Conservation (phyloP, 2,113 vertebrate genomes). For the Apus apus region DNA sequence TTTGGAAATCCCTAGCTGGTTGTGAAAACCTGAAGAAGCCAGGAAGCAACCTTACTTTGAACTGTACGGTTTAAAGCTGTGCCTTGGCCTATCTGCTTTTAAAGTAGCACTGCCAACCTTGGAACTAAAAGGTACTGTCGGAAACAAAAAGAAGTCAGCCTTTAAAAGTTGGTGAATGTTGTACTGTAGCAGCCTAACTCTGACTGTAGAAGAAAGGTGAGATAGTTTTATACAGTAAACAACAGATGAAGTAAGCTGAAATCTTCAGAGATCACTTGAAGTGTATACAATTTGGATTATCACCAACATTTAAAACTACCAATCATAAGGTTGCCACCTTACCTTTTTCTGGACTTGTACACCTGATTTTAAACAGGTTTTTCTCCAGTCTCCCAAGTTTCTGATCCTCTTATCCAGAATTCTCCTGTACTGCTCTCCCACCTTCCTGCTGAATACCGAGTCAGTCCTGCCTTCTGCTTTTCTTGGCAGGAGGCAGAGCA, state of each 20-base stretch:
- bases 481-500: constrained; percentile 45
- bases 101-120: not conserved
- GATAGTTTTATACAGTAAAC: constrained; percentile 68
- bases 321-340: constrained; percentile 81
- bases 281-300: constrained; percentile 64
- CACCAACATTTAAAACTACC: constrained; percentile 73
- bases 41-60: constrained; percentile 39
- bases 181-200: constrained; percentile 49
- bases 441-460: constrained; percentile 14
- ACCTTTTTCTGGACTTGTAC: constrained; percentile 59
- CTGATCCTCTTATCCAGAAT: constrained; percentile 26
- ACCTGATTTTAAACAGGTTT: constrained; percentile 56
- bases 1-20: constrained; percentile 74
- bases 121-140: constrained; percentile 7
- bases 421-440: constrained; percentile 33
- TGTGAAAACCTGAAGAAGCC: constrained; percentile 69
- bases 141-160: constrained; percentile 45
- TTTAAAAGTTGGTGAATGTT: constrained; percentile 16
- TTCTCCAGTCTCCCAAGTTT: constrained; percentile 40
- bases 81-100: constrained; percentile 49
- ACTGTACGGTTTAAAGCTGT: constrained; percentile 33
- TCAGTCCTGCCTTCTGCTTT: constrained; percentile 31
- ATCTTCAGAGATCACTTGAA: constrained; percentile 72
- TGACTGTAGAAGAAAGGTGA: constrained; percentile 61
- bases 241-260: constrained; percentile 73